Evolutionary conservation across 2,113 vertebrate genomes (phyloP), one percentile per base, ranked within the genome.

Genomic region (Elachura formosa): DNA sequence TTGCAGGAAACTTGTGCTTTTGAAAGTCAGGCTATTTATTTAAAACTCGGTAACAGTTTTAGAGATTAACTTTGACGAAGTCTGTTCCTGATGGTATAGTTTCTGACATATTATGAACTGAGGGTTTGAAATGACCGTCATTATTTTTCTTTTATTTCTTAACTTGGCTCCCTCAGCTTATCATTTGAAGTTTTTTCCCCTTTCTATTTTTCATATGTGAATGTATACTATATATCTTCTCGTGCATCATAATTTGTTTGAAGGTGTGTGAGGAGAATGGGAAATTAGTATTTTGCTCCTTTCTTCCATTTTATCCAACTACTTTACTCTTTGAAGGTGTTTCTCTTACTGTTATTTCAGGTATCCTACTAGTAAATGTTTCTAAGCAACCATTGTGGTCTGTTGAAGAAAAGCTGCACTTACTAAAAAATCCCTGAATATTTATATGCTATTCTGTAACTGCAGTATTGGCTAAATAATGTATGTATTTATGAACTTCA

Each of bases 341-440:
- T 91, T 81, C 45, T 52, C 38, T 58, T 63, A 52, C 45, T 75
- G 40, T 78, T 92, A 9, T 67, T 95, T 87, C 34, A 92, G 59
- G 56, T 85, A 31, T 83, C 33, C 46, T 66, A 41, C 48, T 81
- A 71, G 76, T 87, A 75, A 87, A 94, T 89, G 67, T 96, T 94
- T 81, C 92, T 83, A 87, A 87, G 96, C 84, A 94, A 81, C 85
- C 63, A 79, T 62, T 90, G 83, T 80, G 38, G 73, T 80, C 59
- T 90, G 29, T 73, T 96, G 89, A 69, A 94, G 94, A 93, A 95
- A 90, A 80, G 56, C 89, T 87, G 63, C 94, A 91, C 89, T 90
- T 96, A 86, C 71, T 96, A 94, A 96, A 76, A 97, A 93, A 52
- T 67, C 36, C 26, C 68, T 96, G 87, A 96, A 92, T 96, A 97